Conservation (phyloP, 2,888 invertebrate genomes). For the Lasioglossum zephyrum region DNA sequence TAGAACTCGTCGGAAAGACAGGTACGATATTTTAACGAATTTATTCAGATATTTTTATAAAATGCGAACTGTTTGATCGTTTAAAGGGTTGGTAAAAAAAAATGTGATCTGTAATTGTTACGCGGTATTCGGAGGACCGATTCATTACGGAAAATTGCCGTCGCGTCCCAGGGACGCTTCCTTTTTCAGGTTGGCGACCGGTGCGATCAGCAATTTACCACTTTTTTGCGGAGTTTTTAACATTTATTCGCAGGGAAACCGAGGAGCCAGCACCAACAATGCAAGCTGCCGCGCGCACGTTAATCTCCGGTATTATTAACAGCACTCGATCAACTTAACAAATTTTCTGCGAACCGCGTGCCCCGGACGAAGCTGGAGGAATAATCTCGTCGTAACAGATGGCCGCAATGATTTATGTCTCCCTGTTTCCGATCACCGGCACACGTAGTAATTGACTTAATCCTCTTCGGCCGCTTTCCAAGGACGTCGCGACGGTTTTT, state of each 20-base stretch:
- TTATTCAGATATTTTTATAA: background rate
- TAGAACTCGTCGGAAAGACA: too few species aligned
- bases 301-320: constrained; percentile 11
- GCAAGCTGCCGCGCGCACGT: background rate
- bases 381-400: constrained; percentile 13
- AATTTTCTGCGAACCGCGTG: constrained; percentile 12
- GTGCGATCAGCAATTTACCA: background rate
- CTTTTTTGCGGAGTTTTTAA: background rate
- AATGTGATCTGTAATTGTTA: constrained; percentile 24
- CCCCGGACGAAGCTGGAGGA: background rate
- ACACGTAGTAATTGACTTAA: constrained; percentile 16
- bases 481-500: background rate
- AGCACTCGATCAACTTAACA: constrained; percentile 9
- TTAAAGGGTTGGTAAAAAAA: background rate
- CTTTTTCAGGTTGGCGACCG: background rate
- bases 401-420: constrained; percentile 14
- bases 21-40: background rate
- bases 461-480: background rate
- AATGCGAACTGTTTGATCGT: background rate
- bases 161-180: background rate
- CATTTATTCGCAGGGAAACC: background rate
- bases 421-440: constrained; percentile 10
- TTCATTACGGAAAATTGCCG: constrained; percentile 38
- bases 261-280: background rate
- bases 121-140: background rate